A percentile compares a stretch with the other conserved stretches of the same genome.
These are phyloP conservation scores for Pecten maximus DNA, from an alignment of 2,888 invertebrate genomes.

Conservation along the genomic window DNA sequence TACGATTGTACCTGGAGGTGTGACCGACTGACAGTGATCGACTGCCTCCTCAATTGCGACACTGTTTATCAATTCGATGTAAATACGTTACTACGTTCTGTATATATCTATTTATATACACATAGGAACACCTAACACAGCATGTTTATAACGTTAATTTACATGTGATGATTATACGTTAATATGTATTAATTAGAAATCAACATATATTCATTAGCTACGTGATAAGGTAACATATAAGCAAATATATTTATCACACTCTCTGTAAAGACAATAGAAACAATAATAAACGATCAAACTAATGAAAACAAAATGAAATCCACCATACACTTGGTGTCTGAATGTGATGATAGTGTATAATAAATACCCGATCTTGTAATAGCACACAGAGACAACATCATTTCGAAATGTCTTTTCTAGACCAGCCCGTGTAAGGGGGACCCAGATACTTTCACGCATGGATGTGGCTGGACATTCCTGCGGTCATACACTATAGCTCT, in stretches of 20 bases:
- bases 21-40: background rate
- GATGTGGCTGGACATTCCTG: conserved; percentile 10
- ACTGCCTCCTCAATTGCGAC: background rate
- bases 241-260: too few relatives aligned
- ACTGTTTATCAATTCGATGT: background rate
- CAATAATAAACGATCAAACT: too few relatives aligned
- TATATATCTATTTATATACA: background rate
- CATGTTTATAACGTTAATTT: background rate
- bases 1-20: background rate
- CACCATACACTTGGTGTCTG: too few relatives aligned
- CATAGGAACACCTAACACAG: background rate
- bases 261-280: too few relatives aligned
- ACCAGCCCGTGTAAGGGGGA: background rate
- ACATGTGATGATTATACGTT: too few relatives aligned
- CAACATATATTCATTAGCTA: background rate
- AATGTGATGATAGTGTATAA: too few relatives aligned
- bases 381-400: too few relatives aligned
- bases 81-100: background rate
- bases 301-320: too few relatives aligned
- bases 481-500: background rate
- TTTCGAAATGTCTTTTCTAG: too few relatives aligned
- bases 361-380: too few relatives aligned
- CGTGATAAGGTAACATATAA: too few relatives aligned
- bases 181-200: too few relatives aligned
- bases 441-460: background rate